Evolutionary conservation across 2,113 vertebrate genomes (phyloP).

Genomic region (Perca fluviatilis): DNA sequence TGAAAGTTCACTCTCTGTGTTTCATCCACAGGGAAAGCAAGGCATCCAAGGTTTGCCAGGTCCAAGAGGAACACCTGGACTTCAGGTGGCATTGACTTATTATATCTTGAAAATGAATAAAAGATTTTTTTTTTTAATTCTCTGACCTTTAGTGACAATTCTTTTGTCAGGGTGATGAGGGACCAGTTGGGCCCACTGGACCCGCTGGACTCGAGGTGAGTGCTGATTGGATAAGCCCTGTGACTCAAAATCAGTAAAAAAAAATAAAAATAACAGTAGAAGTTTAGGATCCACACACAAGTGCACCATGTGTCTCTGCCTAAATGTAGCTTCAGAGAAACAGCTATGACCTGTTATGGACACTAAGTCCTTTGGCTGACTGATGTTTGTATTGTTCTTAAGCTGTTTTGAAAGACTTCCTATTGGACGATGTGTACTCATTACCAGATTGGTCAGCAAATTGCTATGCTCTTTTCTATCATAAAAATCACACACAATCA

Average conservation of each 20-base stretch:
- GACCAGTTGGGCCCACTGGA: conserved; percentile 89
- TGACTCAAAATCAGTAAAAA: conserved; percentile 16
- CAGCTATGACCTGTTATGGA: conserved; percentile 16
- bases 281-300: conserved; percentile 12
- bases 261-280: conserved; percentile 24
- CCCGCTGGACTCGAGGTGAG: conserved; percentile 92
- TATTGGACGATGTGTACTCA: conserved; percentile 20
- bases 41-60: conserved; percentile 93
- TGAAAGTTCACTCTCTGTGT: conserved; percentile 17
- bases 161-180: conserved; percentile 91
- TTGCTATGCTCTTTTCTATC: conserved; percentile 34
- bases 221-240: conserved; percentile 52
- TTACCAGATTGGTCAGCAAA: conserved; percentile 65
- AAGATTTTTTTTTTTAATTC: not conserved
- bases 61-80: conserved; percentile 89
- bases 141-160: not conserved
- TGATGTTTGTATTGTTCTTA: conserved; percentile 51
- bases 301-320: conserved; percentile 7
- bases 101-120: conserved; percentile 7
- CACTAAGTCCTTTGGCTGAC: conserved; percentile 44
- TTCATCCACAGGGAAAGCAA: conserved; percentile 88
- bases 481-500: conserved; percentile 1
- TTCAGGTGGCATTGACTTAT: conserved; percentile 85
- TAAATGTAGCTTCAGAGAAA: conserved; percentile 30
- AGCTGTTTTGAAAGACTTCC: conserved; percentile 48